phyloP scores from a whole-genome alignment of 2,113 vertebrate species.

The Maccullochella peelii region DNA sequence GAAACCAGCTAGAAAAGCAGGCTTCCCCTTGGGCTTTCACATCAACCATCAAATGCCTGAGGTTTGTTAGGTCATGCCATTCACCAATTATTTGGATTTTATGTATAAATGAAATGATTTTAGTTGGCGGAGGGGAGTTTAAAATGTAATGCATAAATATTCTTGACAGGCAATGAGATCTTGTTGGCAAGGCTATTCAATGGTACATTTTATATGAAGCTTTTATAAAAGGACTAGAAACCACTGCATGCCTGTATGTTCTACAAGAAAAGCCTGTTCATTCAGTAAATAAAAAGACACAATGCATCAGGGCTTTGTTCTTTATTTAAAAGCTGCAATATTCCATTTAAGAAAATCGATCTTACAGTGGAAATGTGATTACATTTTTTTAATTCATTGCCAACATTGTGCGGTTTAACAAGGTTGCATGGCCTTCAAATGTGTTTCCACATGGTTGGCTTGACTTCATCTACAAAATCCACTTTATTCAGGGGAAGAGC shows the following conservation, averaged over 20 bases:
- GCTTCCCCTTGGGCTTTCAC: constrained; percentile 77
- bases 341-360: constrained; percentile 66
- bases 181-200: constrained; percentile 59
- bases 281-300: constrained; percentile 41
- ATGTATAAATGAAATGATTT: constrained; percentile 85
- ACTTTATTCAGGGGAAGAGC: constrained; percentile 45
- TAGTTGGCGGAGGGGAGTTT: constrained; percentile 73
- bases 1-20: constrained; percentile 74
- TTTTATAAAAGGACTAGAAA: constrained; percentile 51
- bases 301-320: constrained; percentile 36
- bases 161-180: constrained; percentile 79
- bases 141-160: constrained; percentile 70
- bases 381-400: constrained; percentile 43
- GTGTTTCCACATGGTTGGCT: constrained; percentile 33
- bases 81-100: constrained; percentile 86
- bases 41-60: constrained; percentile 77
- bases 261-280: constrained; percentile 47
- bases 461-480: constrained; percentile 44
- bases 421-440: constrained; percentile 58
- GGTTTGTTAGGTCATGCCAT: constrained; percentile 79
- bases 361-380: constrained; percentile 47
- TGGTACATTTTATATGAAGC: constrained; percentile 45
- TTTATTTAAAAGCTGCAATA: constrained; percentile 51
- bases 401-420: constrained; percentile 39
- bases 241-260: constrained; percentile 56